Evolutionary conservation across 2,113 vertebrate species (phyloP).

Genomic region (Gallinago media): DNA sequence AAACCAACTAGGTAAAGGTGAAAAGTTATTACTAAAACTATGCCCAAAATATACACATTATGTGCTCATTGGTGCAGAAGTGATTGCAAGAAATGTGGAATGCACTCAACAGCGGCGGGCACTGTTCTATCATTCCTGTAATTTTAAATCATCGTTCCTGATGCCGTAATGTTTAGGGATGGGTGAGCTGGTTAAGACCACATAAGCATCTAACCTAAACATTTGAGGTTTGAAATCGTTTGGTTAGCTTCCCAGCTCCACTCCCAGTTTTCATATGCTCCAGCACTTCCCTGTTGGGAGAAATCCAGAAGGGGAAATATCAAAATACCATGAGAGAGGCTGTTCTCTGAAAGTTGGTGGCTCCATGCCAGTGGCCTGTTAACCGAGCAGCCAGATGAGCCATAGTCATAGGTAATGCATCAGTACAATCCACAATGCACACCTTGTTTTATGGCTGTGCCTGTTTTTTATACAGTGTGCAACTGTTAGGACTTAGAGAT

Average conservation of each 20-base stretch:
- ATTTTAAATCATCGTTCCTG: constrained; percentile 23
- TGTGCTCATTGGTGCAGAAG: background rate
- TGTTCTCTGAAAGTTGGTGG: constrained; percentile 42
- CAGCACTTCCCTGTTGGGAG: constrained; percentile 28
- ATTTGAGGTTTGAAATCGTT: constrained; percentile 44
- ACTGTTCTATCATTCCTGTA: constrained; percentile 30
- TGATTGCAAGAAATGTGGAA: background rate
- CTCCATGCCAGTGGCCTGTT: constrained; percentile 52
- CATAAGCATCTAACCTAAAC: constrained; percentile 53
- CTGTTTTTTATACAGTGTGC: background rate
- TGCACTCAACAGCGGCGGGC: background rate
- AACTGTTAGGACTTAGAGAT: background rate
- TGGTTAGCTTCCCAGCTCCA: constrained; percentile 43
- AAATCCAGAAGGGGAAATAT: constrained; percentile 53
- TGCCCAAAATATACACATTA: background rate
- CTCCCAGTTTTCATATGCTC: constrained; percentile 34
- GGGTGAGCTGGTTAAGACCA: constrained; percentile 17
- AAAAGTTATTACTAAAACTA: background rate
- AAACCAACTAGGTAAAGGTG: background rate
- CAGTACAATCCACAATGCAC: constrained; percentile 25
- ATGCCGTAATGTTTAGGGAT: constrained; percentile 45
- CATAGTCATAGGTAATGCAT: constrained; percentile 5
- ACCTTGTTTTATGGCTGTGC: constrained; percentile 30
- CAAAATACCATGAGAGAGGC: constrained; percentile 37
- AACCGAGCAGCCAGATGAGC: constrained; percentile 35